A percentile compares a stretch with the other conserved stretches of the same genome.
phyloP scores from a whole-genome alignment of 2,797 vertebrate species.

The Prionace glauca region DNA sequence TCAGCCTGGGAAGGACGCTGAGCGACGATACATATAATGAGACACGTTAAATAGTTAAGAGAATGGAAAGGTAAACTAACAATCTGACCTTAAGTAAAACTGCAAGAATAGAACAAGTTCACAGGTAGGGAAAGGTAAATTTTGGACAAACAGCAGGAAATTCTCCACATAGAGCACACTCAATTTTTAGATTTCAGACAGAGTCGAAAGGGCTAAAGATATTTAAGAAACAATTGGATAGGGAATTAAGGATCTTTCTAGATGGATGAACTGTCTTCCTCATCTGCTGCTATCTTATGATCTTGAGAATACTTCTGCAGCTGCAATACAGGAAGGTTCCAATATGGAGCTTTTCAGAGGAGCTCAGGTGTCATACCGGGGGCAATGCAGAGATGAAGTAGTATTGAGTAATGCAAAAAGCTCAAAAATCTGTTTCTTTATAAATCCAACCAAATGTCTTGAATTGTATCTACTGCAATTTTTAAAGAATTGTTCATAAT shows the following conservation, averaged over 20 bases:
- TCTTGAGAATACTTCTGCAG: not conserved
- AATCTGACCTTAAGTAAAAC: too few species aligned
- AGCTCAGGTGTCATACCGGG: not conserved
- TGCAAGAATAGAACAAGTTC: not conserved
- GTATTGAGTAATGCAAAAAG: not conserved
- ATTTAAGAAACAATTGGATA: not conserved
- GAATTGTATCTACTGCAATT: not conserved
- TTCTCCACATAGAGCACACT: not conserved
- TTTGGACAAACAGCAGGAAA: not conserved
- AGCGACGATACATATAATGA: too few species aligned
- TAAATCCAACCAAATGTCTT: not conserved
- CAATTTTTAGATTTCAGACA: not conserved
- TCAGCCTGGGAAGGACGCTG: too few species aligned
- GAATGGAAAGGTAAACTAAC: too few species aligned
- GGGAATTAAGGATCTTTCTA: not conserved
- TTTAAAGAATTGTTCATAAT: not conserved
- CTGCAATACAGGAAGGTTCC: not conserved
- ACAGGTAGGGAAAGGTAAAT: not conserved
- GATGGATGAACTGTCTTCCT: not conserved
- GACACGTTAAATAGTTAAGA: too few species aligned
- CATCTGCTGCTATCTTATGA: not conserved
- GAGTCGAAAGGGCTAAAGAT: not conserved
- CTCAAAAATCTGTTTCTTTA: not conserved
- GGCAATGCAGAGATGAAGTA: not conserved
- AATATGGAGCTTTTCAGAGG: not conserved